phyloP scores from a whole-genome alignment of 2,797 vertebrate genomes.

The Phrynocephalus forsythii region DNA sequence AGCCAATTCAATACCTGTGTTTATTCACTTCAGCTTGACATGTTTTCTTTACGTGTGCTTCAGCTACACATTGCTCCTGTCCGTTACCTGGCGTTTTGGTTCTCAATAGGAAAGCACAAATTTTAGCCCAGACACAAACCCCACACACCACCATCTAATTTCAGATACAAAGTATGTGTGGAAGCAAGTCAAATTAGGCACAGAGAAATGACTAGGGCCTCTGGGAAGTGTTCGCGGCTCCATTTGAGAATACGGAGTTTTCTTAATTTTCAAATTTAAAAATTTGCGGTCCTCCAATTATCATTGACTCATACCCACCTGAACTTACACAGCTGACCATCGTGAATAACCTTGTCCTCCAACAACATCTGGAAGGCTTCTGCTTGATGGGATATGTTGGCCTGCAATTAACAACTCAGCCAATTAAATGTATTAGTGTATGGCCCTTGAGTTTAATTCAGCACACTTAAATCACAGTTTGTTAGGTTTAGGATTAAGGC shows the following conservation, averaged over 20 bases:
- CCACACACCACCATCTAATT: not conserved
- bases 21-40: no score
- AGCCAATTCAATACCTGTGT: no score
- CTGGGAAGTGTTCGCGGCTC: not conserved
- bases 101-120: not conserved
- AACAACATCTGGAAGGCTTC: not conserved
- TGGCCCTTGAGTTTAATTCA: not conserved
- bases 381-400: not conserved
- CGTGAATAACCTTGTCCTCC: no score
- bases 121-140: not conserved
- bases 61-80: not conserved
- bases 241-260: not conserved
- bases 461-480: not conserved
- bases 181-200: not conserved
- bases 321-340: no score
- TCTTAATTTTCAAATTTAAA: not conserved
- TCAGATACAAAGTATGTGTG: not conserved
- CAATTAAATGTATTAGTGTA: not conserved
- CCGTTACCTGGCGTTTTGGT: not conserved
- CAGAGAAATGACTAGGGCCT: not conserved
- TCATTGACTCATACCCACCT: no score
- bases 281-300: no score
- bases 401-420: not conserved
- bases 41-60: not conserved
- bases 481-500: fast-evolving